Conservation (phyloP, 92 coral and sea anemone genomes). For the Zoanthus sociatus region DNA sequence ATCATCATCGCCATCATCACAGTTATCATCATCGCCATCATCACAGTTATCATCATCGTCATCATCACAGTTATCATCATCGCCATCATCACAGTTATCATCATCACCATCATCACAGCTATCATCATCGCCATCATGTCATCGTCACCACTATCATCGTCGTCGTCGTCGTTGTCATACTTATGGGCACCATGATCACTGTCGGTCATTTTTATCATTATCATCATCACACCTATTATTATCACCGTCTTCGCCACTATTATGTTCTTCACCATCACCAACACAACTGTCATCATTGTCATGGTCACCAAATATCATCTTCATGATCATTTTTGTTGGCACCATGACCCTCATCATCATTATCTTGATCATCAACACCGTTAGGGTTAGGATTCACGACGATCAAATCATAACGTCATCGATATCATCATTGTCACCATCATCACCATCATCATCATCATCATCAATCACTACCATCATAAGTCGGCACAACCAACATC, state of each 20-base stretch:
- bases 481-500: too few species aligned
- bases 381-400: not conserved
- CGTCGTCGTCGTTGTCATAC: not conserved
- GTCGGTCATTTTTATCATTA: not conserved
- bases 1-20: too few species aligned
- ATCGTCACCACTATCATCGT: not conserved
- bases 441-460: not conserved
- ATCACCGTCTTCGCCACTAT: not conserved
- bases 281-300: too few species aligned
- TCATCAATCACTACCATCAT: not conserved
- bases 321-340: not conserved
- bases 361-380: not conserved
- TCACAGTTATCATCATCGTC: too few species aligned
- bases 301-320: too few species aligned
- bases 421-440: not conserved
- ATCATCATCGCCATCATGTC: not conserved
- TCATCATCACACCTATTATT: not conserved
- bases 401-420: not conserved
- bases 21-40: too few species aligned
- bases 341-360: not conserved
- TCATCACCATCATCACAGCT: not conserved
- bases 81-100: not conserved
- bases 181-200: not conserved
- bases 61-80: not conserved
- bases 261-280: not conserved